Evolutionary conservation across 2,797 vertebrate species (phyloP).

Genomic region (Telmatherina bonti): DNA sequence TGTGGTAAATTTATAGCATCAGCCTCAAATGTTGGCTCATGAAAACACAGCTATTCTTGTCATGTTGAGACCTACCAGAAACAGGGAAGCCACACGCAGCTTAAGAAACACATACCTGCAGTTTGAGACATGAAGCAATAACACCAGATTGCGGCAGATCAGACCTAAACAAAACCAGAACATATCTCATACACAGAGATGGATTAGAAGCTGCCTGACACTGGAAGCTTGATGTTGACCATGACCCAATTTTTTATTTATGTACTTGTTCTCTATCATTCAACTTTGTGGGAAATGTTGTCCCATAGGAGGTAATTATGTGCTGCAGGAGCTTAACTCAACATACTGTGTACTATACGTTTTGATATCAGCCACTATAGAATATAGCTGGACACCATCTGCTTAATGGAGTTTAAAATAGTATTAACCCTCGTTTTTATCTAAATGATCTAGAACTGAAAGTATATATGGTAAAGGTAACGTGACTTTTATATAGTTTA

Average conservation of each 20-base stretch:
- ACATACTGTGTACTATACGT: neutral
- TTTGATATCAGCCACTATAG: neutral
- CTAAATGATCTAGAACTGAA: neutral
- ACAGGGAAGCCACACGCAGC: slow-evolving; percentile 61
- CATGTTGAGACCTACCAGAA: slow-evolving; percentile 64
- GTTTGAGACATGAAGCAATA: slow-evolving; percentile 51
- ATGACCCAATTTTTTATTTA: slow-evolving; percentile 17
- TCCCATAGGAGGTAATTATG: neutral
- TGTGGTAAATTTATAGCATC: slow-evolving; percentile 43
- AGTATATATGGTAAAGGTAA: neutral
- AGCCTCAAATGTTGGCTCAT: slow-evolving; percentile 25
- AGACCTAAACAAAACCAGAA: slow-evolving; percentile 57
- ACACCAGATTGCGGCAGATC: slow-evolving; percentile 46
- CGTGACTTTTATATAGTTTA: neutral
- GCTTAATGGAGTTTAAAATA: slow-evolving; percentile 2
- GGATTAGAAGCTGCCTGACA: slow-evolving; percentile 12
- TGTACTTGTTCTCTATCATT: slow-evolving; percentile 6
- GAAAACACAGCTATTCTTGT: slow-evolving; percentile 64
- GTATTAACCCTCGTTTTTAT: neutral
- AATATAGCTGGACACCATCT: neutral
- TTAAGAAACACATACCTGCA: slow-evolving; percentile 48
- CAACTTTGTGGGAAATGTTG: slow-evolving; percentile 12
- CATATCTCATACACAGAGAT: slow-evolving; percentile 25
- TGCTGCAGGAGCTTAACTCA: neutral
- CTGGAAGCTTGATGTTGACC: slow-evolving; percentile 38